Evolutionary conservation across 2,113 vertebrate species (phyloP).

Genomic region (Leucoraja erinaceus): DNA sequence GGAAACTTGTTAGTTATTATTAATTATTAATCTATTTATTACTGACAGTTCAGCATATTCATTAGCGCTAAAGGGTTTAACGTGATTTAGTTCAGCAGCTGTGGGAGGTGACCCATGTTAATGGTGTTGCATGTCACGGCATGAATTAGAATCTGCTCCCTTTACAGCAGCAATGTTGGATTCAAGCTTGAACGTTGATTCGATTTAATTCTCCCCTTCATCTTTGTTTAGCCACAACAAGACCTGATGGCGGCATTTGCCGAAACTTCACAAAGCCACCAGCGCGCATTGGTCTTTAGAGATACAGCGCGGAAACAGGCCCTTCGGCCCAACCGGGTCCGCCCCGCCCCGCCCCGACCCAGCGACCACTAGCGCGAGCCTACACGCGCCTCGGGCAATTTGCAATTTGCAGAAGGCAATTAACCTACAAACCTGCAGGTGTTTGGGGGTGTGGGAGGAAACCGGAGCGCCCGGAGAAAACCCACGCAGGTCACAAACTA

Average conservation of each 20-base stretch:
- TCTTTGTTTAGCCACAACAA: constrained; percentile 49
- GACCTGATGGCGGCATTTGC: constrained; percentile 43
- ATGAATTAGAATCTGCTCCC: constrained; percentile 53
- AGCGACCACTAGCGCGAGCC: too few relatives aligned
- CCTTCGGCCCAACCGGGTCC: too few relatives aligned
- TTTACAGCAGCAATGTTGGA: constrained; percentile 48
- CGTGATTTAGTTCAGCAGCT: constrained; percentile 57
- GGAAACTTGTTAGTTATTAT: constrained; percentile 50
- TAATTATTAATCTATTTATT: constrained; percentile 46
- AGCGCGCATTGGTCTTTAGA: too few relatives aligned
- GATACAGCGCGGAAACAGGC: too few relatives aligned
- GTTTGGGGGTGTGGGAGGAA: too few relatives aligned
- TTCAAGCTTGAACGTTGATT: constrained; percentile 49
- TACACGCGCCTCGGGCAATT: too few relatives aligned
- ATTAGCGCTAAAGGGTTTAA: constrained; percentile 78
- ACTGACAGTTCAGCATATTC: constrained; percentile 89
- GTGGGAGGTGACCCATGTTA: constrained; percentile 63
- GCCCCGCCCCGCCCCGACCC: too few relatives aligned
- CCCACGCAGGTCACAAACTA: too few relatives aligned
- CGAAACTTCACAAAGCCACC: background rate
- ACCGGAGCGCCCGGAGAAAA: too few relatives aligned
- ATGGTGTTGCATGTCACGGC: constrained; percentile 59
- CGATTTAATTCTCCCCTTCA: constrained; percentile 54
- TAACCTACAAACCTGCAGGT: too few relatives aligned
- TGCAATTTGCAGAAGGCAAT: too few relatives aligned